Conservation (phyloP, 2,888 invertebrate species). For the Cerastoderma edule region DNA sequence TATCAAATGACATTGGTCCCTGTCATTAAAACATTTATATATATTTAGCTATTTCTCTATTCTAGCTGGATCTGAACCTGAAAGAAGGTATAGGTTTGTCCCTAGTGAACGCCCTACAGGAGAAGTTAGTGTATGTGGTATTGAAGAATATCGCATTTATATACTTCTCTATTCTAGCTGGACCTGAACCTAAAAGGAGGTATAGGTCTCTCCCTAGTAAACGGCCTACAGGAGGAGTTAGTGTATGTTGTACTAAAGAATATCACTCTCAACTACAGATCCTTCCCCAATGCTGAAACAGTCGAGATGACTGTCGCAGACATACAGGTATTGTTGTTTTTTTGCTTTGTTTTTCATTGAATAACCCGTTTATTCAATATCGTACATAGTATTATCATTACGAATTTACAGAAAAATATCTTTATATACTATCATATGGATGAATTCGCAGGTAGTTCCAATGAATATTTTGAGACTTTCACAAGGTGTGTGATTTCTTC, state of each 20-base stretch:
- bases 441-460: too few relatives aligned
- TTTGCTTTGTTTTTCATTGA: too few relatives aligned
- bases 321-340: slow-evolving; percentile 90
- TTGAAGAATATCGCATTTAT: slow-evolving; percentile 82
- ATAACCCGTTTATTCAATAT: too few relatives aligned
- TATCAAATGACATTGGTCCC: too few relatives aligned
- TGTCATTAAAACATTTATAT: too few relatives aligned
- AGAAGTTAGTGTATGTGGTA: slow-evolving; percentile 91
- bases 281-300: slow-evolving; percentile 77
- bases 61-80: slow-evolving; percentile 78
- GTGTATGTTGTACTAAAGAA: slow-evolving; percentile 87
- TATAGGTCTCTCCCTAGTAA: slow-evolving; percentile 91
- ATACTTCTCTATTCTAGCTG: slow-evolving; percentile 64
- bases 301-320: slow-evolving; percentile 90
- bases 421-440: too few relatives aligned
- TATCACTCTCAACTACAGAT: slow-evolving; percentile 82
- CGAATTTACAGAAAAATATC: too few relatives aligned
- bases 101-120: slow-evolving; percentile 90
- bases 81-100: slow-evolving; percentile 90
- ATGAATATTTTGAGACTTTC: too few relatives aligned
- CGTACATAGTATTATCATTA: too few relatives aligned
- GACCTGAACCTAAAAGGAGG: slow-evolving; percentile 85
- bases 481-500: too few relatives aligned
- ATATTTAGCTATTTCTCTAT: slow-evolving; percentile 11
- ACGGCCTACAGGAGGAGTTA: slow-evolving; percentile 91